Evolutionary conservation across 2,113 vertebrate genomes (phyloP).

Genomic region (Nycticryphes semicollaris): DNA sequence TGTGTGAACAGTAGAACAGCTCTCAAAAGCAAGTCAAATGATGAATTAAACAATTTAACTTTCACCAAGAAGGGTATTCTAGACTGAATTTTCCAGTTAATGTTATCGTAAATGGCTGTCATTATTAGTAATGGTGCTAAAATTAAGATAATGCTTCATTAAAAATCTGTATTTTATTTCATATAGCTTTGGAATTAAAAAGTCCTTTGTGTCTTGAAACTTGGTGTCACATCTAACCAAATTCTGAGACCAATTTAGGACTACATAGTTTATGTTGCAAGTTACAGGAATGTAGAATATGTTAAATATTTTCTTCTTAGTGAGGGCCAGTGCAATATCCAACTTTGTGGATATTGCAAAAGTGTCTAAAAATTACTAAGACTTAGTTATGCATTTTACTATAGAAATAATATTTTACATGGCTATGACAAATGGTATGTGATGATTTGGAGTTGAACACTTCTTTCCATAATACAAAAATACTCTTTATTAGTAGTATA

Average conservation of each 20-base stretch:
- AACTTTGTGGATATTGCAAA: neutral
- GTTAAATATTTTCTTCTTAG: neutral
- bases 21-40: conserved; percentile 35
- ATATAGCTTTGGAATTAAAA: neutral
- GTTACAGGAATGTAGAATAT: neutral
- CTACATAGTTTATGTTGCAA: neutral
- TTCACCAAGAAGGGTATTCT: conserved; percentile 22
- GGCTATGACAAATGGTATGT: neutral
- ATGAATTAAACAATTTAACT: conserved; percentile 32
- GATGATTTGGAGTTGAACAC: neutral
- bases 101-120: conserved; percentile 15
- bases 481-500: too few species aligned
- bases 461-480: too few species aligned
- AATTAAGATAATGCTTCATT: neutral
- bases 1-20: neutral
- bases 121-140: conserved; percentile 29
- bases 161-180: conserved; percentile 14
- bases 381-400: neutral
- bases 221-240: neutral
- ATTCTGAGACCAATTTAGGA: neutral
- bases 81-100: neutral
- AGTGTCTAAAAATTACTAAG: neutral
- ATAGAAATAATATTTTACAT: neutral
- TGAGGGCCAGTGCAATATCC: neutral
- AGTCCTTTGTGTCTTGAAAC: neutral